phyloP scores from a whole-genome alignment of 2,888 invertebrate species.

The Drosophila tripunctata region DNA sequence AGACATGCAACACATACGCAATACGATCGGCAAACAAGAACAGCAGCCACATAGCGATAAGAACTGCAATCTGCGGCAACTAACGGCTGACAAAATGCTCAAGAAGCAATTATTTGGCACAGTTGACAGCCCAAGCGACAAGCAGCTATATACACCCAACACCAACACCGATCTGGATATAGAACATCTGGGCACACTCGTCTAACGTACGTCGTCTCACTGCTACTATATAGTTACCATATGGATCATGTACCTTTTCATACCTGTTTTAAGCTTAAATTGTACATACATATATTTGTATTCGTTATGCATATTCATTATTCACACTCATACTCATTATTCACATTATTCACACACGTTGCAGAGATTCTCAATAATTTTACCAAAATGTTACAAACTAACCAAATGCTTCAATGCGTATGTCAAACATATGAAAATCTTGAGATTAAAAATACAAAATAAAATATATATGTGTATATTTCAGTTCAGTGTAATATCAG shows the following conservation, averaged over 20 bases:
- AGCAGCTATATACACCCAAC: neutral
- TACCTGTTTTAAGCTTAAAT: conserved; percentile 5
- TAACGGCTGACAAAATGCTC: conserved; percentile 58
- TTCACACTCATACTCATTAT: conserved; percentile 6
- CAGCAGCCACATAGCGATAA: conserved; percentile 41
- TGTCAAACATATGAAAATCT: conserved; percentile 33
- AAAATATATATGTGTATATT: conserved; percentile 6
- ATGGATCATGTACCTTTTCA: too few species aligned
- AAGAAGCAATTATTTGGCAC: conserved; percentile 69
- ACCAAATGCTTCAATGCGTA: conserved; percentile 31
- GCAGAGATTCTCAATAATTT: conserved; percentile 35
- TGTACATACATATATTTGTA: too few species aligned
- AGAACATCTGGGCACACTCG: conserved; percentile 59
- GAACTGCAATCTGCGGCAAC: conserved; percentile 56
- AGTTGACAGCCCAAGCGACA: neutral
- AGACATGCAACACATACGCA: conserved; percentile 8
- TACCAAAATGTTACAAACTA: conserved; percentile 43
- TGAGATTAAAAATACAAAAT: conserved; percentile 23
- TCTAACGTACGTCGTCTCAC: conserved; percentile 22
- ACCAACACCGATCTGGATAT: conserved; percentile 26
- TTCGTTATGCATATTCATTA: conserved; percentile 12
- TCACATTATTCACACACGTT: conserved; percentile 11
- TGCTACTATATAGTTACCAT: neutral
- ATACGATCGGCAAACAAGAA: conserved; percentile 8
- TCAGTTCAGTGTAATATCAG: neutral